Base-by-base conservation (phyloP, 1,140 invertebrate genomes). In the Muscidifurax raptorellus region DNA sequence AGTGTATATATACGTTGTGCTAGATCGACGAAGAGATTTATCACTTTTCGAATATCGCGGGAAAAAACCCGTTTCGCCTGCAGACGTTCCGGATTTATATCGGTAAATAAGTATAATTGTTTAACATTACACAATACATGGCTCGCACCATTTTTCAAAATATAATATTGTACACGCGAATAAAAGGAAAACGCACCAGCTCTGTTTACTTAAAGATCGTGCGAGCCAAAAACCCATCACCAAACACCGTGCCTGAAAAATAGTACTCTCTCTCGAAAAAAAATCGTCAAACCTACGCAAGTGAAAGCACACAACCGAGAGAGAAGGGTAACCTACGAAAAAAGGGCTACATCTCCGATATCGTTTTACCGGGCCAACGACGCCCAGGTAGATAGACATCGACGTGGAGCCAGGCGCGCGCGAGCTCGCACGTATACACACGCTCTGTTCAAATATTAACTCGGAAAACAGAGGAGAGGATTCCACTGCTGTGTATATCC, bases 401-500 rank as follows among this genome's bases (percentile, higher is more conserved):
- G 47, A 30, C 18, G 36, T 59, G 13, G 47, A 78, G 76, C 47
- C 59, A 78, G 12, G 25, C 30, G 40, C 67, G 67, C 28, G 67
- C 79, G 0, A 25, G 67, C 25, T n/a, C 36, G 32, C 22, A 32
- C 69, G 13, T 25, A 22, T 44, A 30, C 32, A 85, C 12, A 85
- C 44, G 76, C 77, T 79, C 87, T 90, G 87, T 90, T 91, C 90
- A 91, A 91, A 91, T 91, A 91, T 91, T 91, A 91, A 90, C 90
- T 87, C 18, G 85, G 88, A 86, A 90, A 91, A 91, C 87, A 91
- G 85, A 86, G 85, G 79, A 88, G 87, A 87, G 83, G 47, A 74
- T 59, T 80, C 64, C 22, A 44, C 40, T 59, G 40, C 25, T 52
- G 52, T 76, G 28, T 78, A 27, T 71, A 82, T 82, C 25, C n/a